Evolutionary conservation across 2,888 invertebrate species (phyloP).

Genomic region (Hyppa rectilinea): DNA sequence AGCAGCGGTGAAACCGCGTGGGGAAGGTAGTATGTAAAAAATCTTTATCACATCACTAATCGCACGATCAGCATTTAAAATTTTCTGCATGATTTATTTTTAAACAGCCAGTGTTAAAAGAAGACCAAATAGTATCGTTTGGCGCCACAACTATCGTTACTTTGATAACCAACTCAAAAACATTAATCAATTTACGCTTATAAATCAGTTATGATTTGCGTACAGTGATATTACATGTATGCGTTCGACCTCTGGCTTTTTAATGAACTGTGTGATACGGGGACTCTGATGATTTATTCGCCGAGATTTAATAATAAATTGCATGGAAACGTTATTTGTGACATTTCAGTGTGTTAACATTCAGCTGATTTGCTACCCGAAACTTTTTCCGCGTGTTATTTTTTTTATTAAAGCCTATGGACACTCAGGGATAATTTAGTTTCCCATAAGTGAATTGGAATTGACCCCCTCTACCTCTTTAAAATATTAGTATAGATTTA

Average conservation of each 20-base stretch:
- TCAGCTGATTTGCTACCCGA: not conserved
- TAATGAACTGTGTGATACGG: slow-evolving; percentile 34
- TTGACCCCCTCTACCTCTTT: no score
- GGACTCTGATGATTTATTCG: slow-evolving; percentile 24
- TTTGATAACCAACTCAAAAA: slow-evolving; percentile 16
- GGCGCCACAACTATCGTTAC: slow-evolving; percentile 35
- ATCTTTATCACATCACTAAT: not conserved
- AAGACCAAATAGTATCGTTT: not conserved
- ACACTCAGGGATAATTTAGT: no score
- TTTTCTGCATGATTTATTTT: not conserved
- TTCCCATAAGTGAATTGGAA: no score
- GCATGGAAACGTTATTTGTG: slow-evolving; percentile 45
- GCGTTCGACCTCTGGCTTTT: slow-evolving; percentile 43
- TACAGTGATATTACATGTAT: slow-evolving; percentile 10
- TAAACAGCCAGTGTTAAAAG: not conserved
- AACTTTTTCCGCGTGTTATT: no score
- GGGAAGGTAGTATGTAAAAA: no score
- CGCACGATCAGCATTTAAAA: not conserved
- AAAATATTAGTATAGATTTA: no score
- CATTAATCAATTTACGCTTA: slow-evolving; percentile 12
- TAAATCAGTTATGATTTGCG: slow-evolving; percentile 15
- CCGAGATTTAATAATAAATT: slow-evolving; percentile 20
- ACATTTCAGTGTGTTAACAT: slow-evolving; percentile 2
- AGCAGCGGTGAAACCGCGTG: no score
- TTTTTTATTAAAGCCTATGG: no score